Percentiles rank a stretch among this genome's conserved stretches.
phyloP scores from a whole-genome alignment of 2,797 vertebrate species.

The Lacerta bilineata region DNA sequence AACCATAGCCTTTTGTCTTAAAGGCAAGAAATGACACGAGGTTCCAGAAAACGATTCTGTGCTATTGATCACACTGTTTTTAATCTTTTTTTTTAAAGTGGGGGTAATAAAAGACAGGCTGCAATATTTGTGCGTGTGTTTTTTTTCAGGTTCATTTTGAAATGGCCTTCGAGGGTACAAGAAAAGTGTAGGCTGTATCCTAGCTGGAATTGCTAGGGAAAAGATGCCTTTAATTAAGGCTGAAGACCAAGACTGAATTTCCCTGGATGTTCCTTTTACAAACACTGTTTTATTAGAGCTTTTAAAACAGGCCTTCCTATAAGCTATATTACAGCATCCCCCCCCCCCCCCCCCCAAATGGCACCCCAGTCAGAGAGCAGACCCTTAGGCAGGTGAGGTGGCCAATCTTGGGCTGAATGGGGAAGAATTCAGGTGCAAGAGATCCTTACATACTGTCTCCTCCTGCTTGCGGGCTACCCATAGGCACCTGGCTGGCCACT shows the following conservation, averaged over 20 bases:
- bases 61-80: conserved; percentile 63
- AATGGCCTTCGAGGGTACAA: conserved; percentile 10
- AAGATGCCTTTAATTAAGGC: conserved; percentile 70
- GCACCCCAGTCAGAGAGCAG: background rate
- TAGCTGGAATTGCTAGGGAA: conserved; percentile 46
- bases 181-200: conserved; percentile 34
- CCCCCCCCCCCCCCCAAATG: conserved; percentile 7
- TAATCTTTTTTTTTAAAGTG: conserved; percentile 55
- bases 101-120: conserved; percentile 53
- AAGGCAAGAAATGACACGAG: conserved; percentile 28
- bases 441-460: too few species aligned
- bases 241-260: conserved; percentile 53
- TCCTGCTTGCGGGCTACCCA: too few species aligned
- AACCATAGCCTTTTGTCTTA: conserved; percentile 34
- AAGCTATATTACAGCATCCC: background rate
- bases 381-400: too few species aligned
- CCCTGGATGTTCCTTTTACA: conserved; percentile 54
- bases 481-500: too few species aligned
- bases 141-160: conserved; percentile 42
- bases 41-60: conserved; percentile 37
- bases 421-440: too few species aligned
- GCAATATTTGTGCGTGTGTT: background rate
- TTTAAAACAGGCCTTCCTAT: background rate
- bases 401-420: too few species aligned
- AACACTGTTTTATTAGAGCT: conserved; percentile 48